Conservation (phyloP, 2,797 vertebrate genomes). For the Xenopus petersii region DNA sequence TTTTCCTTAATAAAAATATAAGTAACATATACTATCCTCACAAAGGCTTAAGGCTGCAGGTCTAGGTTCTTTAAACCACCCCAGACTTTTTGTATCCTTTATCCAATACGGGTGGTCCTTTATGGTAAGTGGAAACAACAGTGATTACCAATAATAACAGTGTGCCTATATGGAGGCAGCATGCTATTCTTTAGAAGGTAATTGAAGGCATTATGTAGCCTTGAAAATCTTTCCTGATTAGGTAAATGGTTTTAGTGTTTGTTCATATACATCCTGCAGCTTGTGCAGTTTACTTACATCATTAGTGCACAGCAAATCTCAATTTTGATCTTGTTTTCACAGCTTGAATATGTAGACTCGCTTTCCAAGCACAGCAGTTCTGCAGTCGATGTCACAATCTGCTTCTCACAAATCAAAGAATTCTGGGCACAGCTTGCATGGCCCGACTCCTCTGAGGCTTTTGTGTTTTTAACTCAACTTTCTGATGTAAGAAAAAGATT, state of each 20-base stretch:
- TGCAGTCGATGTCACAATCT: conserved; percentile 73
- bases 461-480: conserved; percentile 80
- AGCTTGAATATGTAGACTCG: conserved; percentile 73
- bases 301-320: conserved; percentile 4
- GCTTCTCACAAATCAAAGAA: conserved; percentile 79
- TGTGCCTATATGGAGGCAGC: too few species aligned
- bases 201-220: neutral
- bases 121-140: too few species aligned
- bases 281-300: neutral
- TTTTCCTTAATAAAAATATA: too few species aligned
- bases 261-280: neutral
- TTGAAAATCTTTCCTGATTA: neutral
- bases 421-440: conserved; percentile 86
- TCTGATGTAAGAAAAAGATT: conserved; percentile 71
- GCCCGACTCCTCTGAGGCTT: conserved; percentile 82
- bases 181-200: too few species aligned
- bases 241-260: neutral
- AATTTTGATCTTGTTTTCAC: conserved; percentile 24
- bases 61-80: too few species aligned
- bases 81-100: too few species aligned
- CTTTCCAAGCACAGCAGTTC: conserved; percentile 81
- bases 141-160: too few species aligned
- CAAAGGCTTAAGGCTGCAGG: too few species aligned
- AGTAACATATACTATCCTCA: too few species aligned
- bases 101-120: too few species aligned